Evolutionary conservation across 2,888 invertebrate genomes (phyloP), one percentile per base, ranked within the genome.

Genomic region (Coleophora deauratella): DNA sequence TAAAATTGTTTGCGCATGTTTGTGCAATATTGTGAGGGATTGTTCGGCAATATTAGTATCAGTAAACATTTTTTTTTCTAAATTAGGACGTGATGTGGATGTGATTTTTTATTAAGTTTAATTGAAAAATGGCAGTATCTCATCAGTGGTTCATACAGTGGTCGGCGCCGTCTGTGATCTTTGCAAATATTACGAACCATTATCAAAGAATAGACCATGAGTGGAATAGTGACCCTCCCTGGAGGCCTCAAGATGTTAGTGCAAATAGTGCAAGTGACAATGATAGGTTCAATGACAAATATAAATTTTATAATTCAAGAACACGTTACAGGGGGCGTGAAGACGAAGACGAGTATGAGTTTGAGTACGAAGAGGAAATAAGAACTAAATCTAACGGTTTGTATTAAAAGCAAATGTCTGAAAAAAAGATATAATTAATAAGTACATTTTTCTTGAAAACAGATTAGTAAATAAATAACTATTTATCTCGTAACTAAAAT

Each of bases 141-240:
- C 79, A 84, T 59, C 85, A 84, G 66, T 86, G 86, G 84, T 84
- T 82, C 55, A 66, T 84, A 46, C 80, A 85, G 57, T 86, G 86
- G 86, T 68, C 79, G 10, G 57, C 79, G 9, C 84, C 85, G 4
- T 60, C 77, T 27, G 49, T 69, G 54, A 43, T 80, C 32, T 64
- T 78, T 33, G 54, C 77, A 37, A 80, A 82, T 49, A 73, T 82
- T 32, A 65, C 64, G 52, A 70, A 59, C 44, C 67, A 65, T 37
- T 78, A 71, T 47, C 59, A 72, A 39, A 60, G 61, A 43, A 58
- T 74, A 36, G 72, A 78, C 44, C 58, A 59, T n/a, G 52, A 55
- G 37, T 74, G 69, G 63, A 66, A 62, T 41, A 51, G 45, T 42
- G 50, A 55, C 8, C 43, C 54, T 11, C 59, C 54, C 6, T 46